Percentiles rank a stretch among this genome's conserved stretches.
Evolutionary conservation across 2,888 invertebrate genomes (phyloP).

Genomic region (Drosophila emarginata): DNA sequence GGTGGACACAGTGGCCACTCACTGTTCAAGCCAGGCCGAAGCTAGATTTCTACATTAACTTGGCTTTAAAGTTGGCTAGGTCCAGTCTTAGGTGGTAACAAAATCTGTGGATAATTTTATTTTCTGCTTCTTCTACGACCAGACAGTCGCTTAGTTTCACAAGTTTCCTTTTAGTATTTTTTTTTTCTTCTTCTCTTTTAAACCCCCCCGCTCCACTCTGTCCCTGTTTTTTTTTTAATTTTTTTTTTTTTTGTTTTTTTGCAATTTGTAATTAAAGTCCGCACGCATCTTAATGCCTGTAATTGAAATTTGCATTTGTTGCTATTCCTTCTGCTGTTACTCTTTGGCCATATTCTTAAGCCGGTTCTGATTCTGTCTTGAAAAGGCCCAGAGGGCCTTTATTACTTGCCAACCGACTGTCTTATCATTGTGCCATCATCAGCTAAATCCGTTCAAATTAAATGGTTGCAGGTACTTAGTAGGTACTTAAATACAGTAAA

Average conservation of each 20-base stretch:
- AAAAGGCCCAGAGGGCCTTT: background rate
- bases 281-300: constrained; percentile 54
- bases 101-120: background rate
- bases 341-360: background rate
- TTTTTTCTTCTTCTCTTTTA: constrained; percentile 20
- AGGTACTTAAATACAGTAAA: background rate
- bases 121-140: background rate
- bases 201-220: no score
- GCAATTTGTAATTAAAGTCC: constrained; percentile 74
- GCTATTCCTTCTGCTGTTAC: background rate
- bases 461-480: background rate
- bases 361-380: background rate
- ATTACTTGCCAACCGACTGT: background rate
- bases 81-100: background rate
- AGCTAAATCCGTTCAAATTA: background rate
- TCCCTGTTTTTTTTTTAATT: no score
- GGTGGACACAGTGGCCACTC: constrained; percentile 15
- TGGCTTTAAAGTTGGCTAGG: background rate
- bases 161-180: constrained; percentile 3
- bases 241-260: constrained; percentile 39
- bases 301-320: constrained; percentile 62
- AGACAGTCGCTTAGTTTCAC: background rate
- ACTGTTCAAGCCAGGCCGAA: constrained; percentile 8
- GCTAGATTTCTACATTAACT: no score
- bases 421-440: background rate